phyloP scores from a whole-genome alignment of 2,797 vertebrate genomes.

The Macrochelys suwanniensis region DNA sequence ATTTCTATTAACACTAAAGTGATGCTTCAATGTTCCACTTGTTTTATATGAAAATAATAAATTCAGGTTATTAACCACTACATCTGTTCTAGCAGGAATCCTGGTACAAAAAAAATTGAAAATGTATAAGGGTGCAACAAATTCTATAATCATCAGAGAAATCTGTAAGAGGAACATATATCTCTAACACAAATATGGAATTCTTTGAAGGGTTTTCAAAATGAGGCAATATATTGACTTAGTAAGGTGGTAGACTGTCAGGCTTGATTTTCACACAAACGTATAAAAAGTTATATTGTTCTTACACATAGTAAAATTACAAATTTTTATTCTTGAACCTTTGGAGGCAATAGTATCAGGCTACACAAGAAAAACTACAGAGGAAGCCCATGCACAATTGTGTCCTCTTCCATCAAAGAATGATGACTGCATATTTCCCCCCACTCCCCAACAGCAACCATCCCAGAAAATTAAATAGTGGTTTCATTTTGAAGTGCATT shows the following conservation, averaged over 20 bases:
- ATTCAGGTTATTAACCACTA: not conserved
- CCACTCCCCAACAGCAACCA: not conserved
- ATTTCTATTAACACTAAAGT: not conserved
- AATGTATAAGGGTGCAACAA: not conserved
- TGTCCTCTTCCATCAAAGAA: not conserved
- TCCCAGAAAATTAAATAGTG: not conserved
- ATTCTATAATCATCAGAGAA: not conserved
- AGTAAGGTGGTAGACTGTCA: not conserved
- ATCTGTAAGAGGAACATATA: fast-evolving
- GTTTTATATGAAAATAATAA: not conserved
- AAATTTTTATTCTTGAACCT: not conserved
- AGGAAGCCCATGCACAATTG: not conserved
- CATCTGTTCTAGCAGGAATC: not conserved
- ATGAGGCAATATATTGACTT: fast-evolving
- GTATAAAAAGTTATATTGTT: not conserved
- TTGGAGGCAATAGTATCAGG: not conserved
- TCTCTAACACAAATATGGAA: not conserved
- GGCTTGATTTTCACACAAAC: not conserved
- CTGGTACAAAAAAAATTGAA: not conserved
- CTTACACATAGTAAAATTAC: not conserved
- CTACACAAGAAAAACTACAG: not conserved
- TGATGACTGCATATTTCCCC: not conserved
- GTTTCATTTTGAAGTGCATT: not conserved
- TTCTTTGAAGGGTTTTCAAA: not conserved
- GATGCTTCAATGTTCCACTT: not conserved